Evolutionary conservation across 2,797 vertebrate genomes (phyloP).

Genomic region (Lacerta bilineata): DNA sequence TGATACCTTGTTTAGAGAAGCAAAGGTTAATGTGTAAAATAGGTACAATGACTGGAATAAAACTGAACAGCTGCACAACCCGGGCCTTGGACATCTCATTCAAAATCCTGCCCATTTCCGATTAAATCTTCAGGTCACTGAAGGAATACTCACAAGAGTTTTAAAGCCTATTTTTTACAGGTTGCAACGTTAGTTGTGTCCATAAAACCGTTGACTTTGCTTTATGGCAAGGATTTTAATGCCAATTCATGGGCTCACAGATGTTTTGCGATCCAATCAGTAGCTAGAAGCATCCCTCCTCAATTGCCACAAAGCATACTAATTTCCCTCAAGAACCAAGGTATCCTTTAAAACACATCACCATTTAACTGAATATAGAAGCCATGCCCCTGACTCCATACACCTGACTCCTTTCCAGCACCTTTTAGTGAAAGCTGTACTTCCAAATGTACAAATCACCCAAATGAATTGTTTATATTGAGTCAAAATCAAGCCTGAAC

Average conservation of each 20-base stretch:
- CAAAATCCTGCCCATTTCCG: not conserved
- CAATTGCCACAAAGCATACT: not conserved
- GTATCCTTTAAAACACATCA: not conserved
- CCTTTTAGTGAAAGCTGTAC: not conserved
- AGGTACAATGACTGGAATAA: not conserved
- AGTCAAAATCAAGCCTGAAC: not conserved
- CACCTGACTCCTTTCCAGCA: not conserved
- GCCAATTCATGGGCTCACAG: not conserved
- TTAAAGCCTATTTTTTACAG: slow-evolving; percentile 19
- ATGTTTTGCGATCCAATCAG: rapidly evolving
- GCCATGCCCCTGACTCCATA: not conserved
- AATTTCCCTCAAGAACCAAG: not conserved
- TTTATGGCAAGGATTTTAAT: rapidly evolving
- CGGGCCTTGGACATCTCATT: not conserved
- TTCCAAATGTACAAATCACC: not conserved
- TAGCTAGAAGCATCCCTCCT: not conserved
- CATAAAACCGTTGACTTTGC: slow-evolving; percentile 10
- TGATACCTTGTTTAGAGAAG: not conserved
- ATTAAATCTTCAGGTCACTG: slow-evolving; percentile 1
- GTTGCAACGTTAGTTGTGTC: slow-evolving; percentile 16
- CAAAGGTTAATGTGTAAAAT: not conserved
- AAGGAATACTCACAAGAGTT: slow-evolving; percentile 8
- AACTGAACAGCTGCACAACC: not conserved
- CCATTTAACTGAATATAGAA: rapidly evolving
- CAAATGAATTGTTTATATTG: not conserved